phyloP scores from a whole-genome alignment of 2,113 vertebrate species.

The Peromyscus polionotus region DNA sequence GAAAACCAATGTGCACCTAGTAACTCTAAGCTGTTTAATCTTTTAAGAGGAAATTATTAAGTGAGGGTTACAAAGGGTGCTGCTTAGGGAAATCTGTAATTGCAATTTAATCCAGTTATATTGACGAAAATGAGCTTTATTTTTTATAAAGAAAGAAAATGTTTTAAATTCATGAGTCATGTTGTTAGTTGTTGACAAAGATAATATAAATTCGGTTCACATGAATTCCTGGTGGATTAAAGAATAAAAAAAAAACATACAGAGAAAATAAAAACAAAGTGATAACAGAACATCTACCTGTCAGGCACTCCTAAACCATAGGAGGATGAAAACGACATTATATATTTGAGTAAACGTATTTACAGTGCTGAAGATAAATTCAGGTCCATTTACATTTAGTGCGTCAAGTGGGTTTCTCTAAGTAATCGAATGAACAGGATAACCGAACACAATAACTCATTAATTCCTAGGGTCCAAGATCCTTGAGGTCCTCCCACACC shows the following conservation, averaged over 20 bases:
- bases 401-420: background rate
- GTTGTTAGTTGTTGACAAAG: constrained; percentile 24
- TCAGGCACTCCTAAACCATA: background rate
- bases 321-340: background rate
- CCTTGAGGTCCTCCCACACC: background rate
- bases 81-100: background rate
- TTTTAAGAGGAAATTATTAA: constrained; percentile 41
- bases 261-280: constrained; percentile 34
- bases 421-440: background rate
- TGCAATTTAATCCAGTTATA: background rate
- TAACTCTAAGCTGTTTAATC: constrained; percentile 15
- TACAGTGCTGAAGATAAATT: background rate
- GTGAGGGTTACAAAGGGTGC: constrained; percentile 7
- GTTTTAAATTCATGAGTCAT: background rate
- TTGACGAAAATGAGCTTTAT: background rate
- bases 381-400: constrained; percentile 27
- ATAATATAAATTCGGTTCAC: constrained; percentile 6
- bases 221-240: constrained; percentile 37
- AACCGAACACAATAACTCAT: background rate
- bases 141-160: constrained; percentile 24
- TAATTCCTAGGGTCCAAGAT: background rate
- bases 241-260: background rate
- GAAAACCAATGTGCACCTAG: background rate
- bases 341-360: background rate
- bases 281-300: background rate